Percentiles rank a stretch among this genome's conserved stretches.
These are phyloP conservation scores for Berghia stephanieae DNA, from an alignment of 1,140 invertebrate species.

Conservation along the genomic window DNA sequence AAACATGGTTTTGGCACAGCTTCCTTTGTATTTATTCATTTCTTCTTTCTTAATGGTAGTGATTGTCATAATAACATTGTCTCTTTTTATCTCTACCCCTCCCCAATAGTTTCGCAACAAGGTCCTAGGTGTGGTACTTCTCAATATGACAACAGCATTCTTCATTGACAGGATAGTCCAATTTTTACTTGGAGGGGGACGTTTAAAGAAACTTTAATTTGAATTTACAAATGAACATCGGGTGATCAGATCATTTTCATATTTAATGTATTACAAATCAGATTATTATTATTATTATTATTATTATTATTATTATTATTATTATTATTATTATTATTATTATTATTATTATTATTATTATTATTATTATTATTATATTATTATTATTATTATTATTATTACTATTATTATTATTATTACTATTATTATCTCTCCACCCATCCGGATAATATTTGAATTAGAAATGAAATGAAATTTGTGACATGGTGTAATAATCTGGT, in stretches of 20 bases:
- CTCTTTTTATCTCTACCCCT: conserved; percentile 49
- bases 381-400: too few species aligned
- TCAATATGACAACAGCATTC: conserved; percentile 85
- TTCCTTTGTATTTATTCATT: neutral
- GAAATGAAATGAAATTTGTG: too few species aligned
- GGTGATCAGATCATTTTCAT: neutral
- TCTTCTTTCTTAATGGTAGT: neutral
- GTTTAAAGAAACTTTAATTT: conserved; percentile 58
- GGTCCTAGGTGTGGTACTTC: conserved; percentile 80
- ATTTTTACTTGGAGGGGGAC: conserved; percentile 87
- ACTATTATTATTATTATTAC: too few species aligned
- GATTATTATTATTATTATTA: neutral
- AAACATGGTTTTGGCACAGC: too few species aligned
- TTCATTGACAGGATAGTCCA: conserved; percentile 84
- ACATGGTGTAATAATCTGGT: too few species aligned
- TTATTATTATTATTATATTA: neutral
- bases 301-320: neutral
- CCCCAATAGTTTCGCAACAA: conserved; percentile 84
- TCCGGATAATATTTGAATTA: too few species aligned
- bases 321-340: neutral
- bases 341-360: neutral
- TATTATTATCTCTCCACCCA: too few species aligned
- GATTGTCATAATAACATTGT: neutral
- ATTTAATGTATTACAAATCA: neutral
- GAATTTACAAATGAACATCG: neutral